These are phyloP conservation scores for Lycocorax pyrrhopterus DNA, from an alignment of 2,113 vertebrate species.

Conservation along the genomic window DNA sequence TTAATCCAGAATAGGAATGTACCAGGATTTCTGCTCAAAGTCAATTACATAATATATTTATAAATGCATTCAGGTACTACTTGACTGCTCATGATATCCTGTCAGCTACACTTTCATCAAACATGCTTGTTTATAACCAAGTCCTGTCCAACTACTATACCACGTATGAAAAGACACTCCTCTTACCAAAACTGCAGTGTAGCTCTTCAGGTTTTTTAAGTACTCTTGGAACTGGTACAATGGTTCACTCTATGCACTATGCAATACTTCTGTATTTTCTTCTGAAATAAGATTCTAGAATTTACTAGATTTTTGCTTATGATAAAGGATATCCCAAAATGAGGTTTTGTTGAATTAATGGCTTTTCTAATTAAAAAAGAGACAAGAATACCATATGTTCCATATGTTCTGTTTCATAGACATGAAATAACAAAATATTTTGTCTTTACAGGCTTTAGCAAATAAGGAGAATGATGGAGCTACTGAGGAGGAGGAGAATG, in stretches of 20 bases:
- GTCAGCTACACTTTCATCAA: background rate
- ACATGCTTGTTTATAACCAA: background rate
- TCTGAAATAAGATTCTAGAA: background rate
- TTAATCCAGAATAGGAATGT: background rate
- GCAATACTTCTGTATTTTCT: background rate
- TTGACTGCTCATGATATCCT: background rate
- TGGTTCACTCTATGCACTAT: background rate
- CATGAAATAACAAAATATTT: conserved; percentile 8
- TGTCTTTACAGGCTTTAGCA: conserved; percentile 17
- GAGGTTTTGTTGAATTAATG: background rate
- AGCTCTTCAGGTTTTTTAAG: background rate
- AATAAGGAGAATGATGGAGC: conserved; percentile 34
- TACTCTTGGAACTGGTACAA: background rate
- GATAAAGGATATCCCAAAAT: background rate
- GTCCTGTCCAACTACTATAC: background rate
- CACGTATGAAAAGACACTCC: background rate
- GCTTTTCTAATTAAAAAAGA: background rate
- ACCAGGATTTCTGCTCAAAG: background rate
- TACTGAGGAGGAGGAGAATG: conserved; percentile 56
- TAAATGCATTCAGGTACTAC: background rate
- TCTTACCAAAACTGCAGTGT: background rate
- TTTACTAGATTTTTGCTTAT: background rate
- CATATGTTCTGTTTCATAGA: background rate
- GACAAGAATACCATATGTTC: background rate
- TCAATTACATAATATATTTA: background rate